Percentiles rank a stretch among this genome's conserved stretches.
phyloP scores from a whole-genome alignment of 1,140 invertebrate species.

The Dendrolimus punctatus region DNA sequence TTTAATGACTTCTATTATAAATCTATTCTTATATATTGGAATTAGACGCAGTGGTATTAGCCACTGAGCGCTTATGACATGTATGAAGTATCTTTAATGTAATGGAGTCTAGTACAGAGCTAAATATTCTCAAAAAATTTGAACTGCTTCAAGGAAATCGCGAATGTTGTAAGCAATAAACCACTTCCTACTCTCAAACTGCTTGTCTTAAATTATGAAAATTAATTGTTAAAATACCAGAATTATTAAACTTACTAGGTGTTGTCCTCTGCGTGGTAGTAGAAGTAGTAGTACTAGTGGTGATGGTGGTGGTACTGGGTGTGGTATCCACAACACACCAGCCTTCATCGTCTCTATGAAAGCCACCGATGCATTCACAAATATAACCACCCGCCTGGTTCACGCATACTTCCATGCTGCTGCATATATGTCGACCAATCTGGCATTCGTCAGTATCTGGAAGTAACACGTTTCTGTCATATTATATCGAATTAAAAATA shows the following conservation, averaged over 20 bases:
- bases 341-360: constrained; percentile 37
- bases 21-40: no score
- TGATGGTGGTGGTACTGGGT: constrained; percentile 13
- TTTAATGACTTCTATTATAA: no score
- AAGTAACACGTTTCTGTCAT: constrained; percentile 14
- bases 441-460: constrained; percentile 94
- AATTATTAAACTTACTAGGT: constrained; percentile 5
- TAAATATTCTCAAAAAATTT: constrained; percentile 1
- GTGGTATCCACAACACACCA: constrained; percentile 37
- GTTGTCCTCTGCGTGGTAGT: constrained; percentile 14
- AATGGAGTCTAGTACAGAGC: no score
- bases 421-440: constrained; percentile 86
- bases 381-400: constrained; percentile 77
- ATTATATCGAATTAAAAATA: neutral
- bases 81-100: no score
- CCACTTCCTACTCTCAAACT: no score
- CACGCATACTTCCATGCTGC: constrained; percentile 82
- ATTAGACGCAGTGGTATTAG: no score
- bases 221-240: no score
- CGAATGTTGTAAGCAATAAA: no score
- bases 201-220: no score
- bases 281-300: constrained; percentile 17
- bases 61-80: no score
- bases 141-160: neutral
- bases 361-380: constrained; percentile 68